Conservation (phyloP, 2,113 vertebrate species). For the Pteropus alecto region DNA sequence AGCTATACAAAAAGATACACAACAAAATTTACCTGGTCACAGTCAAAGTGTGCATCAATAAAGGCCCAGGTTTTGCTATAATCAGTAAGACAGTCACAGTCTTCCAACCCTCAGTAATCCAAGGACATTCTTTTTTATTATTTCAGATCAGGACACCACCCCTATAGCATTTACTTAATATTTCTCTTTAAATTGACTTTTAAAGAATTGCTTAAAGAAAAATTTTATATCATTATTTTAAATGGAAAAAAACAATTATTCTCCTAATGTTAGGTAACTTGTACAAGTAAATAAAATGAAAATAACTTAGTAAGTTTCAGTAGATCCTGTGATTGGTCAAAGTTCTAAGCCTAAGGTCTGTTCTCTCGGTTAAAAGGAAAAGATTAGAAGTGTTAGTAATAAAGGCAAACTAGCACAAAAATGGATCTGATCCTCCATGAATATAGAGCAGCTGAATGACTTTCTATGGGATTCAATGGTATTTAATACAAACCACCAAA, state of each 20-base stretch:
- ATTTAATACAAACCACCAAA: not conserved
- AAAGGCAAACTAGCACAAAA: not conserved
- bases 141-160: not conserved
- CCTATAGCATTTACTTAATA: not conserved
- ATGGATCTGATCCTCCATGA: not conserved
- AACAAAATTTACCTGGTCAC: not conserved
- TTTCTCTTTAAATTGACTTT: not conserved
- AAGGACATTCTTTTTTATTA: not conserved
- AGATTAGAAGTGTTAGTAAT: not conserved
- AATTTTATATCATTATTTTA: not conserved
- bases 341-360: not conserved
- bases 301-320: not conserved
- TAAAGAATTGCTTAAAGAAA: not conserved
- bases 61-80: not conserved
- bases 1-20: not conserved
- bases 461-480: not conserved
- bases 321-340: not conserved
- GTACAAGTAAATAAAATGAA: not conserved
- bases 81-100: not conserved
- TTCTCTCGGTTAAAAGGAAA: not conserved
- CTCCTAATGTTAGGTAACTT: not conserved
- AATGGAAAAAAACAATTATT: not conserved
- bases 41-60: not conserved
- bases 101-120: not conserved
- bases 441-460: not conserved